Conservation (phyloP, 2,113 vertebrate species). For the Bos javanicus region DNA sequence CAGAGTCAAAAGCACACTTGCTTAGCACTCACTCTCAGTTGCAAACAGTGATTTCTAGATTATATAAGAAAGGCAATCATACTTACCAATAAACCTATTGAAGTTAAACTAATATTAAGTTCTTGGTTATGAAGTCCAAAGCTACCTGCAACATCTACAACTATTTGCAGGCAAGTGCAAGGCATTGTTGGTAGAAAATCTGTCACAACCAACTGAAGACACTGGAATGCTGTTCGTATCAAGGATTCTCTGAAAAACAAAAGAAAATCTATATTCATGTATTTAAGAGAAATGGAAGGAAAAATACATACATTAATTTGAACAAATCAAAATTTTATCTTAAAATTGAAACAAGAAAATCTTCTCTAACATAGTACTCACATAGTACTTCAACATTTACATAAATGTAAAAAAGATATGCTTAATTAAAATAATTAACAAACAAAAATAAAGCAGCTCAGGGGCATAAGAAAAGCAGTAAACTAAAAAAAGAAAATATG, state of each 20-base stretch:
- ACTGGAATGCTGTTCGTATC: conserved; percentile 99
- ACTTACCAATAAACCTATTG: conserved; percentile 96
- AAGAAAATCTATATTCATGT: background rate
- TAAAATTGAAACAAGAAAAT: conserved; percentile 10
- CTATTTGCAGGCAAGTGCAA: conserved; percentile 97
- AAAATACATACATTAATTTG: background rate
- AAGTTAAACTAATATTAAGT: conserved; percentile 98
- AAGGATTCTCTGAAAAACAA: conserved; percentile 90
- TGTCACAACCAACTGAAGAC: conserved; percentile 99
- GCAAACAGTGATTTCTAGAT: conserved; percentile 1
- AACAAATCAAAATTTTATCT: background rate
- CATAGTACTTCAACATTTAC: background rate
- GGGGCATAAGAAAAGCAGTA: background rate
- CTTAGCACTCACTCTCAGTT: background rate
- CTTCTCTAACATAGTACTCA: background rate
- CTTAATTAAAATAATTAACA: background rate
- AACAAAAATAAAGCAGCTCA: background rate
- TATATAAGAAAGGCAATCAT: conserved; percentile 21
- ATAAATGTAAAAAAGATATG: background rate
- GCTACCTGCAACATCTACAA: conserved; percentile 98
- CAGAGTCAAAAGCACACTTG: background rate
- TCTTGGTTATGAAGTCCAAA: conserved; percentile 99
- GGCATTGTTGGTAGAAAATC: conserved; percentile 99
- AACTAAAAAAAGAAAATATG: background rate
- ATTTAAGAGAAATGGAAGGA: background rate